Base-by-base conservation (phyloP, 2,888 invertebrate species). In the Chloroclystis v-ata region DNA sequence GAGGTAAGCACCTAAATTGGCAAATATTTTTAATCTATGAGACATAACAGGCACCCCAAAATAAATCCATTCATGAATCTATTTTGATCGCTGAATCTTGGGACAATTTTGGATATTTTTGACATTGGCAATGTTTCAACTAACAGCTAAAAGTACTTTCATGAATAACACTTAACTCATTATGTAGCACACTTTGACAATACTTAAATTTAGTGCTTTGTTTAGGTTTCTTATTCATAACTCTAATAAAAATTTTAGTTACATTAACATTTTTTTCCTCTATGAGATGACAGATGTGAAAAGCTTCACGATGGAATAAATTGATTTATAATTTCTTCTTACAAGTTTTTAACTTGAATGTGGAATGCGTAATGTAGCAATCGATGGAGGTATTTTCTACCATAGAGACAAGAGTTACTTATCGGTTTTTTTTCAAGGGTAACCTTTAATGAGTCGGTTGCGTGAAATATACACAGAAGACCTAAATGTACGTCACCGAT, bases 401-500 rank as follows among this genome's bases (percentile, higher is more conserved):
- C 65, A 65, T 67, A 69, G 65, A 62, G 70, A 64, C 20, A 64
- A 69, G 67, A 54, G n/a, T n/a, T n/a, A n/a, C 67, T 77, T 83
- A 82, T 78, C 79, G 69, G 26, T 35, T 61, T 61, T 61, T 61
- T 54, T 68, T 73, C 81, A 82, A 84, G 81, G 82, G 74, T 80
- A 69, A 54, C 44, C 65, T 71, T 70, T 82, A 75, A 75, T 75
- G 73, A 71, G 69, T 67, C 24, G 40, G 69, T 67, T 30, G 40
- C 35, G 35, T 33, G 32, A 16, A 14, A 16, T 13, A 13, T 14
- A 41, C 32, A 28, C 13, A 37, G 32, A 29, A 25, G 25, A 13
- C 13, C 6, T 6, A 45, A 39, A 13, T 49, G 54, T 44, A 51
- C 57, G 47, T 56, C 63, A 63, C 49, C 47, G 56, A 42, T 65